Percentiles rank a stretch among this genome's conserved stretches.
These are phyloP conservation scores for Trogon surrucura DNA, from an alignment of 2,113 vertebrate genomes.

Conservation along the genomic window DNA sequence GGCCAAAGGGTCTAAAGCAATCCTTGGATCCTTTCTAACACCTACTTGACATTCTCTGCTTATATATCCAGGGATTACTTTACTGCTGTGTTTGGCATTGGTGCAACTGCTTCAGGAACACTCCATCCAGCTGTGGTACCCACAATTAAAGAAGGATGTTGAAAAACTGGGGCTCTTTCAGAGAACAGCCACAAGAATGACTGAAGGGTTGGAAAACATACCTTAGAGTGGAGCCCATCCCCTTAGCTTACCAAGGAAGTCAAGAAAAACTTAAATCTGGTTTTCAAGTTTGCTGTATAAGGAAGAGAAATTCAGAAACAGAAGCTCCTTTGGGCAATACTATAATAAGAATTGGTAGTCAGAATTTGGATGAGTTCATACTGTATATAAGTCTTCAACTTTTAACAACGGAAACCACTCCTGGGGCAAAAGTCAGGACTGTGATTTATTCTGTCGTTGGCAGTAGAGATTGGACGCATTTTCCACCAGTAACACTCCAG, in stretches of 20 bases:
- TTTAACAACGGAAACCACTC: neutral
- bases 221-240: neutral
- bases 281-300: neutral
- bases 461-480: neutral
- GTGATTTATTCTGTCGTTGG: neutral
- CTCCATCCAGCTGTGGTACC: conserved; percentile 31
- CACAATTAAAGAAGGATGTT: conserved; percentile 54
- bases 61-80: neutral
- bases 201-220: neutral
- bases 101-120: neutral
- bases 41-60: conserved; percentile 25
- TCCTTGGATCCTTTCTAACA: neutral
- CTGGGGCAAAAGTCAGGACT: neutral
- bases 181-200: conserved; percentile 33
- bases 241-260: neutral
- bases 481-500: neutral
- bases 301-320: conserved; percentile 15
- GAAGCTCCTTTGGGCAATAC: neutral
- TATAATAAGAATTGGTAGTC: neutral
- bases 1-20: conserved; percentile 18
- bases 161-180: neutral
- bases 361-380: neutral
- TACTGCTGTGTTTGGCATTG: conserved; percentile 53
- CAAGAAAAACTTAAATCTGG: neutral
- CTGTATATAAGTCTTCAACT: neutral